phyloP scores from a whole-genome alignment of 1,140 invertebrate species.

The Habropoda laboriosa region DNA sequence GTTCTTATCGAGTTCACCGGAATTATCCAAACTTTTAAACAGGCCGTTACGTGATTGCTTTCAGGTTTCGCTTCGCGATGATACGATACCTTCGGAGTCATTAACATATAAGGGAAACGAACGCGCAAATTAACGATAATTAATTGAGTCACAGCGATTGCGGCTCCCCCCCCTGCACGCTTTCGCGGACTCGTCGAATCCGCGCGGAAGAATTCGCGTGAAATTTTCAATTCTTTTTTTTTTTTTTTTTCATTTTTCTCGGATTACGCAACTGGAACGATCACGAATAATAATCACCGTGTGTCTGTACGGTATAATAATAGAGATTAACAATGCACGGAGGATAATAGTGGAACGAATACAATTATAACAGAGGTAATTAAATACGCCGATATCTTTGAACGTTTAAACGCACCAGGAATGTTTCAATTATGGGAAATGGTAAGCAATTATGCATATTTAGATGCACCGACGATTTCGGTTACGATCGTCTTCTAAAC shows the following conservation, averaged over 20 bases:
- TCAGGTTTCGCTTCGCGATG: neutral
- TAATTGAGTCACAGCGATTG: neutral
- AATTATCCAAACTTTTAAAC: conserved; percentile 16
- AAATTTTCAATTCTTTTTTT: too few relatives aligned
- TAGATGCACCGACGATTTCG: neutral
- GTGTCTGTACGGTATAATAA: too few relatives aligned
- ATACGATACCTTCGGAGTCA: neutral
- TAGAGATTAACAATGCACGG: neutral
- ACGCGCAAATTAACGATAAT: conserved; percentile 5
- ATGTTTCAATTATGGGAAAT: conserved; percentile 10
- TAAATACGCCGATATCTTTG: neutral
- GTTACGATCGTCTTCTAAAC: neutral
- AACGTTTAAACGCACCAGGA: neutral
- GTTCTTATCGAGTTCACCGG: neutral
- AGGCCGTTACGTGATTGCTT: neutral
- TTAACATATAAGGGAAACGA: neutral
- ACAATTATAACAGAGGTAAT: conserved; percentile 5
- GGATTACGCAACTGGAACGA: neutral
- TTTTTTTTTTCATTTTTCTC: too few relatives aligned
- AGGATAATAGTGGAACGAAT: neutral
- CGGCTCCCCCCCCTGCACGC: neutral
- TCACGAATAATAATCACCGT: too few relatives aligned
- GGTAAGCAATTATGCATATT: neutral
- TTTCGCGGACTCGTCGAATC: neutral
- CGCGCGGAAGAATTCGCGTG: neutral